Base-by-base conservation (phyloP, 2,113 vertebrate genomes). In the Onychostoma macrolepis region DNA sequence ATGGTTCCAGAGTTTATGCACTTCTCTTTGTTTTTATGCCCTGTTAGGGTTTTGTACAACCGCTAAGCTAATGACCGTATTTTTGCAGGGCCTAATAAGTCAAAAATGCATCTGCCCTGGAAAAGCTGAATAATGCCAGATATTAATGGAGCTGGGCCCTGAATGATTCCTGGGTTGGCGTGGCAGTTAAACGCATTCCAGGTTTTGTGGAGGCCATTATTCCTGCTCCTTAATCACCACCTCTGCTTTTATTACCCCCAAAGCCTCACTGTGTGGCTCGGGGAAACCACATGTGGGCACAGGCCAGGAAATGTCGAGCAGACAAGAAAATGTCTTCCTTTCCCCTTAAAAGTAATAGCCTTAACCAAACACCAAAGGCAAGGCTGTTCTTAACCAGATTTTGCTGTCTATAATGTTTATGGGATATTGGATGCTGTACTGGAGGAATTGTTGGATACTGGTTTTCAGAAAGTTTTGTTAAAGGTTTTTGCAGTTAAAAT, bases 201-300 rank as follows among this genome's bases (percentile, higher is more conserved):
- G 90, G 90, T 93, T 96, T 95, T 94, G 93, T 94, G 91, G 93
- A 92, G 93, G 93, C 94, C 92, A 92, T 95, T 94, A 94, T 95
- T 95, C 91, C 92, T 93, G 92, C 90, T 91, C 93, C 93, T 94
- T 95, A 95, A 96, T 94, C 93, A 94, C 94, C 94, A 92, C 92
- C 93, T 92, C 89, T 67, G 91, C 92, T 94, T 95, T 94, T 95
- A 94, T 94, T 93, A 94, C 94, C 91, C 93, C 91, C 85, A 88
- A 88, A 92, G 91, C 90, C 92, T 92, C 79, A 92, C 92, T 93
- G 93, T 93, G 91, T 93, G 92, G 92, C 89, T 91, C 83, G 83
- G 75, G 83, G 87, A 85, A 90, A 94, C 92, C 94, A 94, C 92
- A 94, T 94, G 93, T 94, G 93, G 91, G 92, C 88, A 92, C 86